These are phyloP conservation scores for Thumatha senex DNA, from an alignment of 2,888 invertebrate species.

Conservation along the genomic window DNA sequence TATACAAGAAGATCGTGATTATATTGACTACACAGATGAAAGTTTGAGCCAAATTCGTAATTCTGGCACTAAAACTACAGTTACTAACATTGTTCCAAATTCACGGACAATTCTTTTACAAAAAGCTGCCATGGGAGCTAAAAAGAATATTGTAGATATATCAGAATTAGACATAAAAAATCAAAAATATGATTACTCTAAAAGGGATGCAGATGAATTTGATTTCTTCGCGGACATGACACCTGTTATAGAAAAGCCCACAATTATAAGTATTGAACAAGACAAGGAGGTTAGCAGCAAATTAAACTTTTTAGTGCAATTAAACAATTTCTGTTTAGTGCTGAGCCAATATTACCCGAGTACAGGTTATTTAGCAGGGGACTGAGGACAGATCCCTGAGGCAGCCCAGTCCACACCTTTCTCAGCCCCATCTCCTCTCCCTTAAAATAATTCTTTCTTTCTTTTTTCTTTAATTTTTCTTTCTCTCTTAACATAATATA, in stretches of 20 bases:
- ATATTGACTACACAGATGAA: slow-evolving; percentile 20
- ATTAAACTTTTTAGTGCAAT: slow-evolving; percentile 74
- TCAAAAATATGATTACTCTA: slow-evolving; percentile 76
- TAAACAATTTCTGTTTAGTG: too few relatives aligned
- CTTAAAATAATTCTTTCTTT: too few relatives aligned
- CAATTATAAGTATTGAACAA: slow-evolving; percentile 60
- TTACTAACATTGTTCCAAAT: slow-evolving; percentile 28
- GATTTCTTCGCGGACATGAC: slow-evolving; percentile 96
- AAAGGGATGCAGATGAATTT: slow-evolving; percentile 84
- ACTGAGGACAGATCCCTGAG: too few relatives aligned
- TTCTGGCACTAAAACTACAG: slow-evolving; percentile 7
- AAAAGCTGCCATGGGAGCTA: slow-evolving; percentile 75
- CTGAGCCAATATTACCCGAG: too few relatives aligned
- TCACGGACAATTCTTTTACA: slow-evolving; percentile 57
- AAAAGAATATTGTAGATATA: slow-evolving; percentile 86
- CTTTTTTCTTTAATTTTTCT: too few relatives aligned
- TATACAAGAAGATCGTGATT: slow-evolving; percentile 15
- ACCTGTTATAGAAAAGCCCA: slow-evolving; percentile 89
- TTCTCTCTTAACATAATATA: too few relatives aligned
- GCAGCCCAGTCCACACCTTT: too few relatives aligned
- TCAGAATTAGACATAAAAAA: slow-evolving; percentile 90
- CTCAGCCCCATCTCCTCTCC: too few relatives aligned
- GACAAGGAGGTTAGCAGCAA: slow-evolving; percentile 59
- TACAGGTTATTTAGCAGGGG: too few relatives aligned
- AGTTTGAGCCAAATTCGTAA: slow-evolving; percentile 3